phyloP scores from a whole-genome alignment of 2,888 invertebrate genomes.

The Corbicula japonica region DNA sequence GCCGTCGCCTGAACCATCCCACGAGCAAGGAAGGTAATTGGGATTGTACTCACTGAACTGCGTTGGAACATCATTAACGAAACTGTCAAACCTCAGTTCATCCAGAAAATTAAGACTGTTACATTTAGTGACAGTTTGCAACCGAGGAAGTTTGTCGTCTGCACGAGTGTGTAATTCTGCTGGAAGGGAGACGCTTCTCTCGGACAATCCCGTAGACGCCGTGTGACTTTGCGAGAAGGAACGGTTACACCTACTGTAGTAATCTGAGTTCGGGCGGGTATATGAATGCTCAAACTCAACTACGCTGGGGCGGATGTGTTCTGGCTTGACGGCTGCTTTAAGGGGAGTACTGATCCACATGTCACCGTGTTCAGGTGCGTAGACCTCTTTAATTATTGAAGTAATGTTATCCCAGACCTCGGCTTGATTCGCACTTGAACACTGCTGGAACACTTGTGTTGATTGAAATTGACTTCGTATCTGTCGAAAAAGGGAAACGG shows the following conservation, averaged over 20 bases:
- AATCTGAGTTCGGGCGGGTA: too few relatives aligned
- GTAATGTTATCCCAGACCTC: constrained; percentile 18
- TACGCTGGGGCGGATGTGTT: too few relatives aligned
- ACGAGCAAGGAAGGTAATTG: too few relatives aligned
- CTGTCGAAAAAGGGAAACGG: constrained; percentile 1
- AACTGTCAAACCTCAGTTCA: constrained; percentile 12
- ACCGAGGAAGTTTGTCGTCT: too few relatives aligned
- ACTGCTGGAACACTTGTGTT: constrained; percentile 15
- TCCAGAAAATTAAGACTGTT: too few relatives aligned
- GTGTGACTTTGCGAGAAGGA: too few relatives aligned
- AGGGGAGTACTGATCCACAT: not conserved
- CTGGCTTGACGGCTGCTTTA: not conserved
- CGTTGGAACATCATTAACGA: constrained; percentile 1
- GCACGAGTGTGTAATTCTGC: too few relatives aligned
- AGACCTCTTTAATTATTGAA: constrained; percentile 5
- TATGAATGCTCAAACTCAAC: not conserved
- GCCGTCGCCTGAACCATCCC: too few relatives aligned
- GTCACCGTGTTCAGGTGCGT: not conserved
- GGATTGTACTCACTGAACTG: not conserved
- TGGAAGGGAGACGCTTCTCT: too few relatives aligned
- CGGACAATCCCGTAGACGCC: too few relatives aligned
- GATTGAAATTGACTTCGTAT: constrained; percentile 18
- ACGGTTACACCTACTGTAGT: too few relatives aligned
- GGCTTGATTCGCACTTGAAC: constrained; percentile 16
- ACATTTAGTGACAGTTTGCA: too few relatives aligned